Evolutionary conservation across 2,888 invertebrate genomes (phyloP), one percentile per base, ranked within the genome.

Genomic region (Sarcophaga variegata): DNA sequence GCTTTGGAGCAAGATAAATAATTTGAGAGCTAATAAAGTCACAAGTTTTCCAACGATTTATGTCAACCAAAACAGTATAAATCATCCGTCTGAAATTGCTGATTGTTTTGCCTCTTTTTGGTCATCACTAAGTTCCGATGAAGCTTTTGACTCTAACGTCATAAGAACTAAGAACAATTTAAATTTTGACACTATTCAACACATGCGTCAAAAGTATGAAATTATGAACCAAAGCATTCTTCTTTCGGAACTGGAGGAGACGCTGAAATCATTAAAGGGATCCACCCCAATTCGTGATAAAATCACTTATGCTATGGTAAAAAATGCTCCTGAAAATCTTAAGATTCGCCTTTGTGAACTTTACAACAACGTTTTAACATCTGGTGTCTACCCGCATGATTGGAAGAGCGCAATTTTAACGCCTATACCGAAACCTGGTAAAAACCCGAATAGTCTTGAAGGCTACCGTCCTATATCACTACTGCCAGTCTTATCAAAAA

Each of bases 321-420:
- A 67, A 66, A 77, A 59, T 20, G 14, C 27, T 17, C 25, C 69
- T n/a, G 12, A 45, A 49, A 22, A 10, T 0, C 14, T 78, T 37
- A 78, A 78, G n/a, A 17, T 2, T 25, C 27, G 69, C n/a, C 54
- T 80, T 4, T 71, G 80, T 62, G 54, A n/a, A 2, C 49, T 72
- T 2, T 80, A 64, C 22, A 80, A 63, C 14, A 80, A 20, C 20
- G 20, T 72, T 66, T 20, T 80, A 14, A 6, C 59, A 8, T 45
- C 72, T 17, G 80, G 72, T 14, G 66, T 72, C 45, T 80, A 64
- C 27, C 71, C 72, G 14, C 63, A 79, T 62, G 79, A 71, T 59
- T 79, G 70, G 27, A 79, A 79, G 37, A 22, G 45, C 3, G 47
- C 20, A 3, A 54, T 70, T 60, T 79, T 70, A 45, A 62, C 60